Conservation (phyloP, 2,113 vertebrate species). For the Trachemys scripta region DNA sequence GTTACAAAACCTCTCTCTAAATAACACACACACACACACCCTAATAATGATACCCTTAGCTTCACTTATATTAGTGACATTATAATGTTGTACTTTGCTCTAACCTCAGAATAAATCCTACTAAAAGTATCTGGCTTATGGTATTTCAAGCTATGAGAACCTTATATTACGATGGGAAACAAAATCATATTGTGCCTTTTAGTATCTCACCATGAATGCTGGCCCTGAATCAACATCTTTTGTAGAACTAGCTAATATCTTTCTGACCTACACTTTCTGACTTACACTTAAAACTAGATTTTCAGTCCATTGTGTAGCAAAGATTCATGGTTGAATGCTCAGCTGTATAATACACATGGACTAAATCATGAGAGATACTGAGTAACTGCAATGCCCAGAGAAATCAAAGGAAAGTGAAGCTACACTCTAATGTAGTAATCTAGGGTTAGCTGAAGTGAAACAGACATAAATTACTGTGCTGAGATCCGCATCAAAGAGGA, state of each 20-base stretch:
- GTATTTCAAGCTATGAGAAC: background rate
- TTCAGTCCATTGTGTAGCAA: background rate
- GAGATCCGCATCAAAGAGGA: background rate
- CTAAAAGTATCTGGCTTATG: background rate
- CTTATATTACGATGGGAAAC: background rate
- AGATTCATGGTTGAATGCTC: background rate
- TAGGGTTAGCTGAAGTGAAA: background rate
- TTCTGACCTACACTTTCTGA: background rate
- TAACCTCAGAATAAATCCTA: background rate
- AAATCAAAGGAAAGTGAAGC: background rate
- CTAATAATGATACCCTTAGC: background rate
- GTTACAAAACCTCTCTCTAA: background rate
- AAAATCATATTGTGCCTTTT: background rate
- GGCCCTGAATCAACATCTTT: background rate
- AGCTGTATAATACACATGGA: background rate
- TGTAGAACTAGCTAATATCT: background rate
- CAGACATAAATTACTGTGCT: fast-evolving
- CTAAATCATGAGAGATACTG: background rate
- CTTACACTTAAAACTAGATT: background rate
- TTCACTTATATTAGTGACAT: background rate
- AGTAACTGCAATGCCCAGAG: background rate
- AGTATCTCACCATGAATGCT: background rate
- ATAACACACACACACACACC: background rate
- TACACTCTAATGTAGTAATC: background rate
- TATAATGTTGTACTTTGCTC: background rate